Percentiles rank a stretch among this genome's conserved stretches.
phyloP scores from a whole-genome alignment of 2,797 vertebrate genomes.

The Xenops minutus region DNA sequence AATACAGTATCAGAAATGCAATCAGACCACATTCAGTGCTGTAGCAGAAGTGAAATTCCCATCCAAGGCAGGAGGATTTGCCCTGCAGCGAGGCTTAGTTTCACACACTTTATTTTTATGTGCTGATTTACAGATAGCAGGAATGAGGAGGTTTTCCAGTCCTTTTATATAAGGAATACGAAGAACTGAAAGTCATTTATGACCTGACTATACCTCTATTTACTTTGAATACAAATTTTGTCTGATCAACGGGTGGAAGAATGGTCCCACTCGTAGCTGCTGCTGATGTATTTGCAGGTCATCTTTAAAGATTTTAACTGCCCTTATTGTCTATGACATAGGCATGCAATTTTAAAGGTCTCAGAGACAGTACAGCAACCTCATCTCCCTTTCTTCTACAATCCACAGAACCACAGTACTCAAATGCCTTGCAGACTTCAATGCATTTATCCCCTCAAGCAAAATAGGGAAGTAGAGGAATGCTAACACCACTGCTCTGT shows the following conservation, averaged over 20 bases:
- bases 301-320: neutral
- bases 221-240: neutral
- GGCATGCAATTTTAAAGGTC: neutral
- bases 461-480: neutral
- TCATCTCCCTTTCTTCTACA: neutral
- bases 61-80: constrained; percentile 3
- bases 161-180: neutral
- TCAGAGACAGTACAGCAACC: neutral
- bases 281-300: neutral
- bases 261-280: accelerated
- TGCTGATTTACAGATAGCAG: neutral
- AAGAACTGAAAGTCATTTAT: neutral
- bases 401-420: neutral
- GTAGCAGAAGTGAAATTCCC: constrained; percentile 8
- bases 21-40: neutral
- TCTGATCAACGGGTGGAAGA: neutral
- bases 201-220: neutral
- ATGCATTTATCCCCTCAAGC: neutral
- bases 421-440: neutral
- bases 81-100: neutral
- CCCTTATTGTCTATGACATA: neutral
- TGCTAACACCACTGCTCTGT: neutral
- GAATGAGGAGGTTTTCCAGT: neutral
- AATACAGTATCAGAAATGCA: constrained; percentile 7
- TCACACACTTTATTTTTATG: constrained; percentile 50